phyloP scores from a whole-genome alignment of 2,113 vertebrate species.

The Thunnus thynnus region DNA sequence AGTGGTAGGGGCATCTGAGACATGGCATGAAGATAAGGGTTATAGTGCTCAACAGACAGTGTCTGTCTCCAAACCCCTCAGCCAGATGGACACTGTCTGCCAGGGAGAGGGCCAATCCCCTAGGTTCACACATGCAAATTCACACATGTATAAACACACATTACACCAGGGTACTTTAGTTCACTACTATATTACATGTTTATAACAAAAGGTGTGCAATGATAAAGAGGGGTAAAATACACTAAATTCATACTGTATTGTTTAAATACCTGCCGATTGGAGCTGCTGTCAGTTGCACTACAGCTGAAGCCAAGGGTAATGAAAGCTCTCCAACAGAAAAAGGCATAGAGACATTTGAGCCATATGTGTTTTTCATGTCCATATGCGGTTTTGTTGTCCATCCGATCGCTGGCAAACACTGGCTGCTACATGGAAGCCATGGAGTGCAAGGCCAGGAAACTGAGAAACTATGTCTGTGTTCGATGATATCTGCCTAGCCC shows the following conservation, averaged over 20 bases:
- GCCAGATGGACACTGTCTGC: slow-evolving; percentile 79
- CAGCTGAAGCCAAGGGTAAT: slow-evolving; percentile 12
- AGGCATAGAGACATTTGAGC: slow-evolving; percentile 20
- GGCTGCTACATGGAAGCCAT: slow-evolving; percentile 48
- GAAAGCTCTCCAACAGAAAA: slow-evolving; percentile 20
- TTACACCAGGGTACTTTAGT: neutral
- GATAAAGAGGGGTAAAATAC: neutral
- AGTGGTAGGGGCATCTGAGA: slow-evolving; percentile 63
- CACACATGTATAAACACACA: slow-evolving; percentile 27
- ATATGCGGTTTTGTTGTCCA: slow-evolving; percentile 58
- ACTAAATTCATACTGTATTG: neutral
- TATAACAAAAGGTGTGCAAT: neutral
- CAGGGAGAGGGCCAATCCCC: slow-evolving; percentile 62
- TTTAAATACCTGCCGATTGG: neutral
- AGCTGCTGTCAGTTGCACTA: neutral
- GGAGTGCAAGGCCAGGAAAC: slow-evolving; percentile 48
- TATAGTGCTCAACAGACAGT: slow-evolving; percentile 69
- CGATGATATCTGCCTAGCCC: slow-evolving; percentile 54
- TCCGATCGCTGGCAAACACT: slow-evolving; percentile 54
- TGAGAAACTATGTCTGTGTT: slow-evolving; percentile 38
- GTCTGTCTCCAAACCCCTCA: slow-evolving; percentile 67
- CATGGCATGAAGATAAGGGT: slow-evolving; percentile 67
- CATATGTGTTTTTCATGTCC: slow-evolving; percentile 60
- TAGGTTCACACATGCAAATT: slow-evolving; percentile 34
- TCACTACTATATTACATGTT: neutral